These are phyloP conservation scores for Prolemur simus DNA, from an alignment of 2,113 vertebrate species.

Conservation along the genomic window DNA sequence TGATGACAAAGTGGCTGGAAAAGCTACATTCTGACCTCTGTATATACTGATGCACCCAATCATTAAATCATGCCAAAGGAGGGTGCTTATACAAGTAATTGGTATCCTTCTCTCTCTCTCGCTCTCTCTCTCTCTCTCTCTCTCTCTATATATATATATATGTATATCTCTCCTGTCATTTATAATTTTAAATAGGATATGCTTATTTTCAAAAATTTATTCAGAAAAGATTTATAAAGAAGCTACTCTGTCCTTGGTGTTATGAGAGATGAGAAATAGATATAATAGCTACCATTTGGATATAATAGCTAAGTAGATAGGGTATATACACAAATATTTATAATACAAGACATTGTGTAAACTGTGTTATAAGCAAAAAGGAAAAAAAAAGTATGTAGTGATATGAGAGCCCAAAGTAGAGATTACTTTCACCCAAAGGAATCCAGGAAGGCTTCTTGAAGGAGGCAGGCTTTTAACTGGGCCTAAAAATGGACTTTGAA, in stretches of 20 bases:
- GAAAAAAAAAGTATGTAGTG: neutral
- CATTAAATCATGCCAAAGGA: neutral
- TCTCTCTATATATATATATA: too few species aligned
- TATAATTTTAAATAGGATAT: constrained; percentile 11
- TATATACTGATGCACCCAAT: neutral
- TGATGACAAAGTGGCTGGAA: neutral
- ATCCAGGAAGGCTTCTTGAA: constrained; percentile 2
- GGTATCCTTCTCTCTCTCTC: neutral
- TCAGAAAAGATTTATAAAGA: neutral
- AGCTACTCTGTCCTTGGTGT: neutral
- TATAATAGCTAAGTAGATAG: neutral
- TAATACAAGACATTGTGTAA: neutral
- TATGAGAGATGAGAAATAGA: neutral
- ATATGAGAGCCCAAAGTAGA: neutral
- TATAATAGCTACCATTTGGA: neutral
- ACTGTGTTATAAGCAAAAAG: neutral
- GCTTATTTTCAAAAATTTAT: neutral
- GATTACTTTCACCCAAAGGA: neutral
- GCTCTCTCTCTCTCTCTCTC: too few species aligned
- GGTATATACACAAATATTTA: neutral
- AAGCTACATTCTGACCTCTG: neutral
- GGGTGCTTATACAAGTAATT: neutral
- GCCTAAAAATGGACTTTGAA: constrained; percentile 29
- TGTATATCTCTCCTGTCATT: neutral
- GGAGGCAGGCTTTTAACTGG: neutral